Percentiles rank a stretch among this genome's conserved stretches.
Conservation (phyloP, 2,888 invertebrate genomes). For the Melanotus villosus region DNA sequence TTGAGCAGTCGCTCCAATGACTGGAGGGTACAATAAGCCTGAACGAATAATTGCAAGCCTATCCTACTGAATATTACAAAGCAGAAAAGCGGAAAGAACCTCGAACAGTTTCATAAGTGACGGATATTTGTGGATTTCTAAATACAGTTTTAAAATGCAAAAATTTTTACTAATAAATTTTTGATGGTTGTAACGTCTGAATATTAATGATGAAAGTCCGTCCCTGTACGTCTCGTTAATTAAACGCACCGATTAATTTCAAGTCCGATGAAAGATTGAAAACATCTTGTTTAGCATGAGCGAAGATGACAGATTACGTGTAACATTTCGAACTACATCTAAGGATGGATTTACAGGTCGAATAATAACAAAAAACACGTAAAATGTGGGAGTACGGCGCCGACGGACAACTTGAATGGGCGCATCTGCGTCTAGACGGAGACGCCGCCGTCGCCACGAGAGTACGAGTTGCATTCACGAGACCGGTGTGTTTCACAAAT, state of each 20-base stretch:
- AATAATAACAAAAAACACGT: constrained; percentile 9
- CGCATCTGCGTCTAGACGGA: constrained; percentile 43
- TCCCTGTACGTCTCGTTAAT: constrained; percentile 1
- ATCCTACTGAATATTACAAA: too few relatives aligned
- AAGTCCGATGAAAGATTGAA: neutral
- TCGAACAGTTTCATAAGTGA: too few relatives aligned
- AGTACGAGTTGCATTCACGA: constrained; percentile 44
- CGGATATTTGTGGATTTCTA: too few relatives aligned
- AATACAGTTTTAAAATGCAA: too few relatives aligned
- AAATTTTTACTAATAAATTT: too few relatives aligned
- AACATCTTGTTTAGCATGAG: constrained; percentile 19
- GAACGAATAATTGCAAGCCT: too few relatives aligned
- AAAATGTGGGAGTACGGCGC: constrained; percentile 36
- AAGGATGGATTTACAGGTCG: constrained; percentile 23
- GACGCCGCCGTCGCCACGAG: constrained; percentile 33
- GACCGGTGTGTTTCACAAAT: constrained; percentile 25
- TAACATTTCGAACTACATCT: constrained; percentile 2
- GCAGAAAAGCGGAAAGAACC: too few relatives aligned
- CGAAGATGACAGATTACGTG: constrained; percentile 1
- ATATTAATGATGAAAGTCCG: too few relatives aligned
- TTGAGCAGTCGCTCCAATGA: too few relatives aligned
- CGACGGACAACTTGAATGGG: constrained; percentile 44
- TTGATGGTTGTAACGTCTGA: too few relatives aligned
- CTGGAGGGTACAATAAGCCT: too few relatives aligned
- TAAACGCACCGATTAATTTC: neutral